Evolutionary conservation across 2,888 invertebrate genomes (phyloP).

Genomic region (Nematopogon swammerdamellus): DNA sequence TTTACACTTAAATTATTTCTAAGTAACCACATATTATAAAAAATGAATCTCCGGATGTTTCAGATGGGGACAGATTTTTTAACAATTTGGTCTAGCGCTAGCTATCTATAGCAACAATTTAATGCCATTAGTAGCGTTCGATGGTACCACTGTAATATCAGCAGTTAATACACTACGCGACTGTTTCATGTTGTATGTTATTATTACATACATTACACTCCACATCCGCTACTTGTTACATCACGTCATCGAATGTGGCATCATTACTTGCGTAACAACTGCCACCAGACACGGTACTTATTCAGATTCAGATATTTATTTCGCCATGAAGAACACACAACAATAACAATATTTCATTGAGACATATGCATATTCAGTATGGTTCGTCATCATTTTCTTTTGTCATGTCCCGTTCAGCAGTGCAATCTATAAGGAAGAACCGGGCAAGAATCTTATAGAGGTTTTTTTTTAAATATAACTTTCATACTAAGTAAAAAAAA

Average conservation of each 20-base stretch:
- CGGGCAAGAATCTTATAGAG: too few species aligned
- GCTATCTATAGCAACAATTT: not conserved
- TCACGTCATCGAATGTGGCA: slow-evolving; percentile 3
- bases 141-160: not conserved
- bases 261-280: slow-evolving; percentile 3
- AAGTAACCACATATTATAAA: too few species aligned
- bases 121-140: not conserved
- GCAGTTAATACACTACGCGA: not conserved
- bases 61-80: not conserved
- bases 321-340: too few species aligned
- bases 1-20: too few species aligned
- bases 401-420: too few species aligned
- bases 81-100: not conserved
- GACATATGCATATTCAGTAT: too few species aligned
- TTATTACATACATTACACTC: not conserved
- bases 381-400: too few species aligned
- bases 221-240: not conserved
- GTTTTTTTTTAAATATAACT: too few species aligned
- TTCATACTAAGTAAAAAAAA: too few species aligned
- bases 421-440: too few species aligned
- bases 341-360: too few species aligned
- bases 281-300: not conserved
- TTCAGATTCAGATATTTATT: too few species aligned
- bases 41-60: not conserved
- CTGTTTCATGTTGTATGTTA: not conserved